Evolutionary conservation across 1,140 invertebrate species (phyloP), one percentile per base, ranked within the genome.

Genomic region (Saxidomus purpurata): DNA sequence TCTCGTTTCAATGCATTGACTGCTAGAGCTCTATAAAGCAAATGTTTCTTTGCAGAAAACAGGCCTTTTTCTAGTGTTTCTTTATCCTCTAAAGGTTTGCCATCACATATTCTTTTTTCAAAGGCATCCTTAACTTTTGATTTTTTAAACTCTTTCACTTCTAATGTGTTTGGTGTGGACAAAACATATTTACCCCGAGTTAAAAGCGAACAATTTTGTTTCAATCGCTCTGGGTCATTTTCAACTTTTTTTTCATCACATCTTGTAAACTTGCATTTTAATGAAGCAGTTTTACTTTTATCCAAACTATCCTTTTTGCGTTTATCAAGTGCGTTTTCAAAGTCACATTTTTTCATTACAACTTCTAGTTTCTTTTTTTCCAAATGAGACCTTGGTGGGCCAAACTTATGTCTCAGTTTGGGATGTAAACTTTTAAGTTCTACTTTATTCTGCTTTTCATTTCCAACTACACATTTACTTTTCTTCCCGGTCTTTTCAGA

Each of bases 81-180:
- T 25, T 43, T 74, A 1, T 4, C 34, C 4, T 36, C 22, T 13
- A 28, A 9, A 71, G 9, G 3, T 13, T 49, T 77, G 1, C 13
- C 25, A 71, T 17, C 15, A 19, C 3, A n/a, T 3, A 3, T 28
- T 15, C 28, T 40, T n/a, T 71, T 28, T 3, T n/a, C 13, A 28
- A 36, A 28, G 19, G 25, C 49, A 40, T 77, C 74, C 22, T 49
- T 77, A 3, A 49, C 22, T 49, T 28, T 77, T 31, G n/a, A 6
- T 31, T 49, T 47, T 52, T 28, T 49, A 11, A 25, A 15, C 9
- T 77, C 43, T 31, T 77, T 77, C 22, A 77, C 74, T 49, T 28
- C 28, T 31, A 77, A 77, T 28, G 74, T 77, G 28, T 77, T 77
- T 77, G 74, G 74, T 17, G 74, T 52, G 25, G 43, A 77, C 17